phyloP scores from a whole-genome alignment of 2,888 invertebrate genomes.

The Periphyllus acericola region DNA sequence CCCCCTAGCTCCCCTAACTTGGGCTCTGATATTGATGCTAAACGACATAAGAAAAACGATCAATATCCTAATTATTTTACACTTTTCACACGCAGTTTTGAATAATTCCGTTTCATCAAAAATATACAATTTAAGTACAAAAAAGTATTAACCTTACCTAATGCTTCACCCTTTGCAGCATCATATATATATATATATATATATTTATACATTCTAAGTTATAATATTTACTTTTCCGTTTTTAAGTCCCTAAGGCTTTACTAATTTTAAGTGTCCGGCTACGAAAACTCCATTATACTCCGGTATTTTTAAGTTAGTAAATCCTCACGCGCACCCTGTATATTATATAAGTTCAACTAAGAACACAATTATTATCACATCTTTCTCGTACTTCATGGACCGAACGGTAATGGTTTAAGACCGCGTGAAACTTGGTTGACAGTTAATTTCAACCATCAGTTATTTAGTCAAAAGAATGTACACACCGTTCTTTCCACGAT shows the following conservation, averaged over 20 bases:
- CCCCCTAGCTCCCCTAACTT: too few species aligned
- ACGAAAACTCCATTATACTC: conserved; percentile 6
- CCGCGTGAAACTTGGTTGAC: conserved; percentile 1
- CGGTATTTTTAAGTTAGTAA: conserved; percentile 6
- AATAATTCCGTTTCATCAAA: too few species aligned
- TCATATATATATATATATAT: too few species aligned
- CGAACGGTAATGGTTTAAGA: not conserved
- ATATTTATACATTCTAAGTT: too few species aligned
- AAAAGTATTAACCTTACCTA: too few species aligned
- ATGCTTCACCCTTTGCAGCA: too few species aligned
- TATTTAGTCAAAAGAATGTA: conserved; percentile 14
- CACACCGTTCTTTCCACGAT: not conserved
- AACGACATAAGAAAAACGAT: too few species aligned
- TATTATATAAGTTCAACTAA: not conserved
- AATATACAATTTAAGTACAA: too few species aligned
- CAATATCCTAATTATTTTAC: too few species aligned
- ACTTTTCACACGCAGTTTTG: too few species aligned
- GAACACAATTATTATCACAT: conserved; percentile 9
- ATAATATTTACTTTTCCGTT: too few species aligned
- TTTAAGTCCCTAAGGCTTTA: not conserved
- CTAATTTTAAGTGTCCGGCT: conserved; percentile 16
- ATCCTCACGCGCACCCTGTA: not conserved
- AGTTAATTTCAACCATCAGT: conserved; percentile 13
- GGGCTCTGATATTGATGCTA: too few species aligned
- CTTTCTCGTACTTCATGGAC: not conserved